Evolutionary conservation across 2,888 invertebrate genomes (phyloP).

Genomic region (Rhaphigaster nebulosa): DNA sequence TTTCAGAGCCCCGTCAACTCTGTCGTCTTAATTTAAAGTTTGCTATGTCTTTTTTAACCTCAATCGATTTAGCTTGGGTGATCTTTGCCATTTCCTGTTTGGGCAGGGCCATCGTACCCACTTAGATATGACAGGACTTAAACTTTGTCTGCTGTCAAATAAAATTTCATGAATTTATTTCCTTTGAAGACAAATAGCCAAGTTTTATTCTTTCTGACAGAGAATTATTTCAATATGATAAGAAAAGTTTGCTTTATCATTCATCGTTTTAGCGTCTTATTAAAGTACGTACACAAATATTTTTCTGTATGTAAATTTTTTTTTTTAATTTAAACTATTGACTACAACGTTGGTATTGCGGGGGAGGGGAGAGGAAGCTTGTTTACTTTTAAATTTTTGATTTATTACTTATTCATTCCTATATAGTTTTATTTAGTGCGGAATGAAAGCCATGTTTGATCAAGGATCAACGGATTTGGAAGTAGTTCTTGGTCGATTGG

Average conservation of each 20-base stretch:
- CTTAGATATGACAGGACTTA: background rate
- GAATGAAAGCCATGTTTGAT: no score
- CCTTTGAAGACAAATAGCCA: background rate
- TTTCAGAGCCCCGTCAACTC: background rate
- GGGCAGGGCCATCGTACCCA: background rate
- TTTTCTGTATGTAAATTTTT: no score
- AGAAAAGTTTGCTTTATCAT: background rate
- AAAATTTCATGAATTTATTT: background rate
- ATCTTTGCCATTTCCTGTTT: background rate
- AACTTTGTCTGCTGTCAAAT: constrained; percentile 1
- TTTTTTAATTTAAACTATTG: no score
- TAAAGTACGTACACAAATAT: no score
- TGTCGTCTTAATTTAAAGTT: constrained; percentile 42
- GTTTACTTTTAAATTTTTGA: no score
- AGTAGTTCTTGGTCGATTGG: no score
- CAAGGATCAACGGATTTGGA: no score
- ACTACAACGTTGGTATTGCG: no score
- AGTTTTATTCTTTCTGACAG: background rate
- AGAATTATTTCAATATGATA: background rate
- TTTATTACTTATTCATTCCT: no score
- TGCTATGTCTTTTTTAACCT: background rate
- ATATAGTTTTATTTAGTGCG: no score
- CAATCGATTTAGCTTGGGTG: background rate
- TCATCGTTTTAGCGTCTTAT: background rate
- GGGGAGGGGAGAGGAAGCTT: no score